Evolutionary conservation across 2,113 vertebrate species (phyloP).

Genomic region (Girardinichthys multiradiatus): DNA sequence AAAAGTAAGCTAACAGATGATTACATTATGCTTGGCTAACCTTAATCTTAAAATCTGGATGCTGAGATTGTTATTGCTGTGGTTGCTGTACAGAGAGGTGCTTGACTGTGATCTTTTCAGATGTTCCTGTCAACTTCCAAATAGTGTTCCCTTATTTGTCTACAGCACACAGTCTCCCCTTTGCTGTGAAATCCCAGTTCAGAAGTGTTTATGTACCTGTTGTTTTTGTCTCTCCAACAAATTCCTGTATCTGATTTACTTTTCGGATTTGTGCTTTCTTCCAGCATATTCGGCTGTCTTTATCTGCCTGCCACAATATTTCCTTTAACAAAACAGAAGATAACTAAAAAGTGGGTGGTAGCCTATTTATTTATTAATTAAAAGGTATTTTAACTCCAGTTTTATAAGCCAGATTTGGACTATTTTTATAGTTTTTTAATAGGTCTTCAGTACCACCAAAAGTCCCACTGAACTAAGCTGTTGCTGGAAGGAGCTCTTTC

Average conservation of each 20-base stretch:
- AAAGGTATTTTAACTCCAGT: too few relatives aligned
- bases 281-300: background rate
- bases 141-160: background rate
- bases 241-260: background rate
- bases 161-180: background rate
- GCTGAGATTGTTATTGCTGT: background rate
- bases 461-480: too few relatives aligned
- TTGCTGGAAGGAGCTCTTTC: too few relatives aligned
- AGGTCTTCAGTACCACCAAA: too few relatives aligned
- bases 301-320: background rate
- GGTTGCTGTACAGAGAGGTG: background rate
- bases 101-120: background rate
- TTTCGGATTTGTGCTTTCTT: background rate
- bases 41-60: too few relatives aligned
- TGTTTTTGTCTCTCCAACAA: background rate
- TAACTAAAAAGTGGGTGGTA: too few relatives aligned
- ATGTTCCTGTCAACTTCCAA: background rate
- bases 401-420: too few relatives aligned
- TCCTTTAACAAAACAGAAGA: background rate
- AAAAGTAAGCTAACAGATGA: too few relatives aligned
- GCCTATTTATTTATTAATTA: too few relatives aligned
- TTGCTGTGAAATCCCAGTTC: background rate
- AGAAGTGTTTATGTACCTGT: conserved; percentile 1
- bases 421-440: too few relatives aligned
- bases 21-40: too few relatives aligned